Conservation (phyloP, 2,888 invertebrate genomes). For the Elegia similella region DNA sequence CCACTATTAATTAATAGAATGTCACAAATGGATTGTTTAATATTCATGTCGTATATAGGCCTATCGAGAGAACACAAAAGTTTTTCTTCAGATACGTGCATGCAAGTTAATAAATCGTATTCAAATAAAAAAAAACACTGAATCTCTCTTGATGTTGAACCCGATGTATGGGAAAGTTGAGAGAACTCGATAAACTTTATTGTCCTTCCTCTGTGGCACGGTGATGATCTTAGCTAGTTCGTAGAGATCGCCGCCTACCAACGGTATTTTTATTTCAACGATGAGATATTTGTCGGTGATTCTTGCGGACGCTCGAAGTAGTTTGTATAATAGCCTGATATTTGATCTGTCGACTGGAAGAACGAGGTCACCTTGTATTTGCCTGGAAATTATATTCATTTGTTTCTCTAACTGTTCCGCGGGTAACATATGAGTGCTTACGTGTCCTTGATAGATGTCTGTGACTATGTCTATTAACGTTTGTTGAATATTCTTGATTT, state of each 20-base stretch:
- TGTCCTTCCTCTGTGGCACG: not conserved
- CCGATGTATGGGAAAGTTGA: slow-evolving; percentile 7
- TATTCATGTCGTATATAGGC: slow-evolving; percentile 10
- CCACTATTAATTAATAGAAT: not conserved
- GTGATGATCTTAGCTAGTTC: slow-evolving; percentile 13
- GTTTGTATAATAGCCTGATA: slow-evolving; percentile 14
- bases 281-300: slow-evolving; percentile 8
- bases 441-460: slow-evolving; percentile 15
- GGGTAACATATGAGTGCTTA: slow-evolving; percentile 15
- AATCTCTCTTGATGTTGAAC: slow-evolving; percentile 13
- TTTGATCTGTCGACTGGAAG: slow-evolving; percentile 12
- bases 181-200: not conserved
- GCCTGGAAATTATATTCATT: slow-evolving; percentile 15
- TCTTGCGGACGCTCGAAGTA: slow-evolving; percentile 10
- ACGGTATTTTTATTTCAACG: slow-evolving; percentile 12
- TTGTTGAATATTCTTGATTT: slow-evolving; percentile 15
- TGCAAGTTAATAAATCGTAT: slow-evolving; percentile 4
- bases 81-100: slow-evolving; percentile 13
- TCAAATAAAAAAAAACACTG: slow-evolving; percentile 11
- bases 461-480: slow-evolving; percentile 12
- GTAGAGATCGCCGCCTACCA: slow-evolving; percentile 10
- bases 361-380: slow-evolving; percentile 16
- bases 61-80: slow-evolving; percentile 14
- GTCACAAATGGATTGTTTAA: slow-evolving; percentile 8
- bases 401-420: slow-evolving; percentile 14